A percentile compares a stretch with the other conserved stretches of the same genome.
phyloP scores from a whole-genome alignment of 2,888 invertebrate genomes.

The Chydorus sphaericus region DNA sequence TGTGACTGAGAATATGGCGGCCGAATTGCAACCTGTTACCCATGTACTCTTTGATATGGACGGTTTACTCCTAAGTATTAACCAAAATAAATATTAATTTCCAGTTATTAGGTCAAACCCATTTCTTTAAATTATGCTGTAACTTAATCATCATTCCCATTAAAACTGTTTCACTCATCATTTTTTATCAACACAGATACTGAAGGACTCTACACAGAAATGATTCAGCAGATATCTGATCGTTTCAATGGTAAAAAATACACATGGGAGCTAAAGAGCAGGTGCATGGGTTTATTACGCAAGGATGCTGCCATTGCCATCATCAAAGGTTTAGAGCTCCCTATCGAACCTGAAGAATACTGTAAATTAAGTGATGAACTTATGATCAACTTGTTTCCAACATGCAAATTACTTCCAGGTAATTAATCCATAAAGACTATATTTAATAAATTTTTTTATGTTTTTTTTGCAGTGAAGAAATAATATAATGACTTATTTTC shows the following conservation, averaged over 20 bases:
- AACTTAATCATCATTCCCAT: background rate
- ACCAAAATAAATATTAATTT: no score
- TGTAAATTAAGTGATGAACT: constrained; percentile 36
- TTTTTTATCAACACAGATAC: constrained; percentile 31
- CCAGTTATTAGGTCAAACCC: no score
- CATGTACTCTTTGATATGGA: constrained; percentile 65
- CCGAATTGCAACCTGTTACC: constrained; percentile 37
- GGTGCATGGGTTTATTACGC: constrained; percentile 24
- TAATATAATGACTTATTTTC: no score
- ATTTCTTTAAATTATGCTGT: background rate
- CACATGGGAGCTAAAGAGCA: constrained; percentile 34
- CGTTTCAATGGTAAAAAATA: constrained; percentile 35
- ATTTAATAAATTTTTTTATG: no score
- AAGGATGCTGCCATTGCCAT: constrained; percentile 24
- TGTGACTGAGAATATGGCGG: no score
- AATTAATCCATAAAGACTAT: no score
- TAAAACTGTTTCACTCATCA: no score
- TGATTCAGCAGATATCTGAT: constrained; percentile 23
- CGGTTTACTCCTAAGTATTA: constrained; percentile 44
- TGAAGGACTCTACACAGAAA: constrained; percentile 30
- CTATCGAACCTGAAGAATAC: constrained; percentile 42
- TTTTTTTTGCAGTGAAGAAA: no score
- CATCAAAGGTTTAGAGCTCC: constrained; percentile 27
- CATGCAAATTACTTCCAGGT: constrained; percentile 55
- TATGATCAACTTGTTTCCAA: constrained; percentile 44